Conservation (phyloP, 1,140 invertebrate species). For the Chironomus striatipennis region DNA sequence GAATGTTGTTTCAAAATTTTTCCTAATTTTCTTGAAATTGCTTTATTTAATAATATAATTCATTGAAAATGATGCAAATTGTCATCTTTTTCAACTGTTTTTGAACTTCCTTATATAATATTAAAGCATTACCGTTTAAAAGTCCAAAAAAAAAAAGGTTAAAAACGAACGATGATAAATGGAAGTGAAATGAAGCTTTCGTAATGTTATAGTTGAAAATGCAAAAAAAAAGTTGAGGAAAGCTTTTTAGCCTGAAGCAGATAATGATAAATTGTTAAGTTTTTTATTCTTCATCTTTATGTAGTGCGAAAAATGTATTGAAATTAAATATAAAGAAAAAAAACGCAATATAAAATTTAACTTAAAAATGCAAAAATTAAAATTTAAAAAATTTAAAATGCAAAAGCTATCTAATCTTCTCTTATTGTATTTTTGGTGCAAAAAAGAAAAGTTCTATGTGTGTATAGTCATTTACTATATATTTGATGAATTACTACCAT, state of each 20-base stretch:
- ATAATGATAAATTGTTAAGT: not conserved
- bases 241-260: not conserved
- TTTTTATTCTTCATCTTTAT: slow-evolving; percentile 14
- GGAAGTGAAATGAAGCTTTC: no score
- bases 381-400: slow-evolving; percentile 1
- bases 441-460: slow-evolving; percentile 5
- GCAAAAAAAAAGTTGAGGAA: not conserved
- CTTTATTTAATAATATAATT: no score
- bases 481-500: slow-evolving; percentile 1
- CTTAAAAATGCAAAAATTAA: not conserved
- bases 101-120: no score
- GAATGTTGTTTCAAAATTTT: no score
- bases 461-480: slow-evolving; percentile 1
- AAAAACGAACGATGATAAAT: not conserved
- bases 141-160: no score
- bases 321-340: not conserved
- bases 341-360: slow-evolving; percentile 1
- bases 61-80: no score
- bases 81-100: no score
- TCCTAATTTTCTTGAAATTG: no score
- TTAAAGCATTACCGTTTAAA: no score
- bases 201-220: not conserved
- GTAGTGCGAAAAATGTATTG: not conserved
- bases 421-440: slow-evolving; percentile 1
- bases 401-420: not conserved